Evolutionary conservation across 2,888 invertebrate species (phyloP), one percentile per base, ranked within the genome.

Genomic region (Orthonychiurus folsomi): DNA sequence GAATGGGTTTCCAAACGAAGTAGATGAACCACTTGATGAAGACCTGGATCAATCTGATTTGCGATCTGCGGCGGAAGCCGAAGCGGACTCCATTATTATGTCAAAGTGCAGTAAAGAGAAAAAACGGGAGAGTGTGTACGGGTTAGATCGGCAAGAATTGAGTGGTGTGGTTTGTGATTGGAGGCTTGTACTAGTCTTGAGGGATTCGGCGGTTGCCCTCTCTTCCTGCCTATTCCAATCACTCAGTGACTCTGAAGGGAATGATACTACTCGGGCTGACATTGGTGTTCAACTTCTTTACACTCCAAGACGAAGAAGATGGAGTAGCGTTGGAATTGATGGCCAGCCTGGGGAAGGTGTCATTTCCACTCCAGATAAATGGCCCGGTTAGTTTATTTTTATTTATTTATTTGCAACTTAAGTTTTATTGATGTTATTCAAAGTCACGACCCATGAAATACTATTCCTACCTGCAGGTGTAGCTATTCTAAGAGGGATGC

Each of bases 221-320:
- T 96, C 97, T n/a, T 93, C 97, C 24, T 97, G 97, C 79, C 91
- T 99, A 74, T 99, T 99, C 79, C 97, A 99, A 80, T 95, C 95
- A 53, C 82, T 99, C 21, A 97, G 96, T 76, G 92, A 92, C 77
- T 91, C 87, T 0, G 88, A 88, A 66, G 72, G 70, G 15, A 67
- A 59, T 37, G 69, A 69, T 37, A 61, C 59, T 0, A 62, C 56
- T 1, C 37, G 57, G 15, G 15, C 25, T 2, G 72, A 73, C n/a
- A 60, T 61, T 25, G 70, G 69, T 1, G 72, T 69, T 21, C 69
- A 69, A 26, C 56, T 73, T 2, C 56, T 73, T 3, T 73, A 71
- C 47, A 68, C 71, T n/a, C 78, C 84, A 50, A 80, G 86, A 63
- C 82, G 85, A 66, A 80, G 89, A 67, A 81, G 88, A 27, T 86